These are phyloP conservation scores for Anastrepha obliqua DNA, from an alignment of 1,140 invertebrate species.

Conservation along the genomic window DNA sequence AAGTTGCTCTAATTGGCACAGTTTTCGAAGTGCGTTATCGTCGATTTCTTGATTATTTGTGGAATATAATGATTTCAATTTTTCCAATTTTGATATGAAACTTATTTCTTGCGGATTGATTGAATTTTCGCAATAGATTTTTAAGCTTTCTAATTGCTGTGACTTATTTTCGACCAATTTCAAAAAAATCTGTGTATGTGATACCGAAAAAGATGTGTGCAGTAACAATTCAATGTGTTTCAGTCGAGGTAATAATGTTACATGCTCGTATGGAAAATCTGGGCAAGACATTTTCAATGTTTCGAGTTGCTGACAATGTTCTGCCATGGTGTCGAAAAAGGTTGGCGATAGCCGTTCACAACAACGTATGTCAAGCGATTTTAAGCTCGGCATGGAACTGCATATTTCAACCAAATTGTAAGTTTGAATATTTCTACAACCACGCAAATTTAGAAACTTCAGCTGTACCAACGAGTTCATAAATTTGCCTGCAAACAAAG, in stretches of 20 bases:
- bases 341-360: neutral
- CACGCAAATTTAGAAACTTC: neutral
- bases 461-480: neutral
- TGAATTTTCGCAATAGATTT: slow-evolving; percentile 14
- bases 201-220: neutral
- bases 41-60: neutral
- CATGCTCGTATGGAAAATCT: neutral
- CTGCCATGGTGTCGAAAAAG: neutral
- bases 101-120: neutral
- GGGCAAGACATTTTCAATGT: neutral
- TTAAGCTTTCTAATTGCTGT: slow-evolving; percentile 2
- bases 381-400: neutral
- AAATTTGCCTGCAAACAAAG: neutral
- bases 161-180: neutral
- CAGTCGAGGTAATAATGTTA: neutral
- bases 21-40: neutral
- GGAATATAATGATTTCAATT: neutral
- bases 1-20: neutral
- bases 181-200: neutral
- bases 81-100: neutral
- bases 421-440: slow-evolving; percentile 10
- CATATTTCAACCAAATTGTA: neutral
- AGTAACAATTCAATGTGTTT: neutral
- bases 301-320: neutral
- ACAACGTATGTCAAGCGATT: neutral